Evolutionary conservation across 2,888 invertebrate genomes (phyloP), one percentile per base, ranked within the genome.

Genomic region (Agriotes lineatus): DNA sequence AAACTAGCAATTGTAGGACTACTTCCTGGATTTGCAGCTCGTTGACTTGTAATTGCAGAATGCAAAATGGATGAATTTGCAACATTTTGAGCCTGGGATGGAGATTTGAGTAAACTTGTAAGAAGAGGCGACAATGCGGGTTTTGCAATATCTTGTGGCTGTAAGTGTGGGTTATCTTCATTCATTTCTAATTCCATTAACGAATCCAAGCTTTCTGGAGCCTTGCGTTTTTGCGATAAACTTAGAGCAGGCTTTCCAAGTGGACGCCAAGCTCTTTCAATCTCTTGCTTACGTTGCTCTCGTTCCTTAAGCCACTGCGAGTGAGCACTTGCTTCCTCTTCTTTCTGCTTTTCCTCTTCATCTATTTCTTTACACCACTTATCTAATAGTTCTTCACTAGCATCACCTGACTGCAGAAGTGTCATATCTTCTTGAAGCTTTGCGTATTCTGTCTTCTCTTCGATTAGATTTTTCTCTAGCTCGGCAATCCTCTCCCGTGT

Each of bases 41-140:
- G 81, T 44, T 85, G 83, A 52, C 84, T 84, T 0, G 83, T 83
- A 37, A 84, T 84, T 5, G 83, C 83, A 2, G 82, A 81, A 71
- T 84, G 84, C 50, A 84, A 74, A 60, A 85, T 83, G 1, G 83
- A 83, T 82, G 44, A 87, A 81, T 80, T 78, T 14, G n/a, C 86
- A 80, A 81, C 79, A 75, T 79, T 75, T 71, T 84, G 83, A 14
- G 85, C 82, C 59, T 88, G 88, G 22, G 88, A 88, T 0, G 89
- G 89, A 45, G 91, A 92, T 82, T 95, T 94, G 3, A 96, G 85
- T 35, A 96, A 85, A 48, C 95, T 95, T 6, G 96, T 95, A 50
- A 96, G 85, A 44, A 96, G 84, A 0, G 95, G 95, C 0, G 91
- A 91, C 0, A 91, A 86, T 0, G 88, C 89, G 1, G 88, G 85